Percentiles rank a stretch among this genome's conserved stretches.
Evolutionary conservation across 1,140 invertebrate genomes (phyloP).

Genomic region (Telenomus remus): DNA sequence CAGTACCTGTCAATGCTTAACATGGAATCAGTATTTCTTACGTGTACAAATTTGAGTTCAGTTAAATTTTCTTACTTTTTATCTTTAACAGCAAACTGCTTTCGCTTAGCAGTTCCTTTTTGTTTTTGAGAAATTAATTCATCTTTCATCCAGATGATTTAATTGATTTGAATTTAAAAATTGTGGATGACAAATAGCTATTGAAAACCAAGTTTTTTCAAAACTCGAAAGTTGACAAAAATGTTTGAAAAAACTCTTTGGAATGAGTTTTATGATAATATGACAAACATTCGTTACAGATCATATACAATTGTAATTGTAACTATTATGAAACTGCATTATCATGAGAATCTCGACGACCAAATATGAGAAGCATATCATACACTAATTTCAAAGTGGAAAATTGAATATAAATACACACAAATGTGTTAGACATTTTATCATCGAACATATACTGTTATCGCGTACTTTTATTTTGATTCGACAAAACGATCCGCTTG

Average conservation of each 20-base stretch:
- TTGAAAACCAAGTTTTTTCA: too few species aligned
- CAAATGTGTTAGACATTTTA: not conserved
- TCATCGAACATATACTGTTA: not conserved
- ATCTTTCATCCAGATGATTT: too few species aligned
- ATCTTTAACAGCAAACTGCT: too few species aligned
- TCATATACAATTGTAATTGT: not conserved
- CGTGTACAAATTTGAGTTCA: too few species aligned
- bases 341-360: not conserved
- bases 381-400: not conserved
- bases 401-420: not conserved
- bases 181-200: too few species aligned
- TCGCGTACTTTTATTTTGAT: not conserved
- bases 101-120: not conserved
- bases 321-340: not conserved
- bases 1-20: conserved; percentile 33
- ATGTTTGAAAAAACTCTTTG: too few species aligned
- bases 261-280: too few species aligned
- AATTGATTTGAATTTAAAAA: too few species aligned
- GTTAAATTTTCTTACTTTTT: too few species aligned
- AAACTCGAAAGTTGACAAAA: too few species aligned
- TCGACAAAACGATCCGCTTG: conserved; percentile 22
- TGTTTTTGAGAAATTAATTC: too few species aligned
- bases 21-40: not conserved
- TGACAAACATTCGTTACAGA: too few species aligned
- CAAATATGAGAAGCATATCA: conserved; percentile 1